phyloP scores from a whole-genome alignment of 1,140 invertebrate genomes.

The Drosophila erecta region DNA sequence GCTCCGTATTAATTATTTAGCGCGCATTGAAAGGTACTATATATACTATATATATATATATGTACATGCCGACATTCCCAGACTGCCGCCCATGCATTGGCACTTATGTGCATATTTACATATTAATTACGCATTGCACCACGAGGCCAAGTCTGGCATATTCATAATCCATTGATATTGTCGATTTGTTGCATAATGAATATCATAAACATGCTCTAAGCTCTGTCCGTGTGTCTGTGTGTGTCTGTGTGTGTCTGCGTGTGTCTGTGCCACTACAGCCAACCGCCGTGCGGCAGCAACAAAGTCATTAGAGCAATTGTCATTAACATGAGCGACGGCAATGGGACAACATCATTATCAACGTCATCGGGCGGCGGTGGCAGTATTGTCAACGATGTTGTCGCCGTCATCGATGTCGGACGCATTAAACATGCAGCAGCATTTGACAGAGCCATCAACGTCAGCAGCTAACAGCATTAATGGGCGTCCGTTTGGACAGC shows the following conservation, averaged over 20 bases:
- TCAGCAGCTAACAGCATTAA: slow-evolving; percentile 82
- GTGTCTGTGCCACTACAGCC: neutral
- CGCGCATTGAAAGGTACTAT: slow-evolving; percentile 28
- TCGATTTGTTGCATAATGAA: slow-evolving; percentile 82
- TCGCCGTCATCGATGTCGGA: slow-evolving; percentile 67
- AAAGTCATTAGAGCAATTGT: slow-evolving; percentile 83
- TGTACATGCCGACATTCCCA: neutral
- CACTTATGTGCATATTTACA: slow-evolving; percentile 76
- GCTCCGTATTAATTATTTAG: slow-evolving; percentile 64
- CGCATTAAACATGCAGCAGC: slow-evolving; percentile 82
- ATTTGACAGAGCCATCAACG: slow-evolving; percentile 81
- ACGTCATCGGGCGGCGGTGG: slow-evolving; percentile 47
- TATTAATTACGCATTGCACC: slow-evolving; percentile 78
- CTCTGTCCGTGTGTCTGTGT: neutral
- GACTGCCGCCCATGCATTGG: slow-evolving; percentile 14
- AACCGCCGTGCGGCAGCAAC: slow-evolving; percentile 48
- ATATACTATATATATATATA: neutral
- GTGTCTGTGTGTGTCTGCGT: too few relatives aligned
- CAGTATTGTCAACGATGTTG: slow-evolving; percentile 64
- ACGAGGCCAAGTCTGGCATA: slow-evolving; percentile 59
- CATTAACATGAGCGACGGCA: slow-evolving; percentile 78
- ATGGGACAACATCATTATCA: slow-evolving; percentile 82
- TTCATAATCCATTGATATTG: slow-evolving; percentile 82
- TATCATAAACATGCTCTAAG: slow-evolving; percentile 75
- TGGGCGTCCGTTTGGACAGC: slow-evolving; percentile 51